Conservation (phyloP, 2,888 invertebrate genomes). For the Fissipunctia ypsillon region DNA sequence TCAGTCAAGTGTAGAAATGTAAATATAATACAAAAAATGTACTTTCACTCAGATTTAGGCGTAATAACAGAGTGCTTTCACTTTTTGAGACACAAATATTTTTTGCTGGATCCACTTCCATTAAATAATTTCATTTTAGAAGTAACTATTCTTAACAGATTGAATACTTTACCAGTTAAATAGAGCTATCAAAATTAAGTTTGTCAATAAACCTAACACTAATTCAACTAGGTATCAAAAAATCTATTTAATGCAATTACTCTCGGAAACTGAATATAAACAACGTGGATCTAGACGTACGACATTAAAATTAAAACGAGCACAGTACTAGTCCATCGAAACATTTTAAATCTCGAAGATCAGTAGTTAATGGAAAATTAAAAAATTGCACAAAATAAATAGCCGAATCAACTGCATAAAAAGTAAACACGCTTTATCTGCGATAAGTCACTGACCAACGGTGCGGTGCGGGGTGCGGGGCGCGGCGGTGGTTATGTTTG, state of each 20-base stretch:
- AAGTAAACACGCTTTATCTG: no score
- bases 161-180: background rate
- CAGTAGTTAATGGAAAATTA: no score
- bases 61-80: conserved; percentile 12
- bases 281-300: no score
- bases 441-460: no score
- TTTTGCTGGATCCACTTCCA: background rate
- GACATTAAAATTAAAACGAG: no score
- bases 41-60: conserved; percentile 21
- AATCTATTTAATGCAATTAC: background rate
- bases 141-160: background rate
- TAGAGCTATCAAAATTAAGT: no score
- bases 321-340: no score
- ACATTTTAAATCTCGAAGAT: no score
- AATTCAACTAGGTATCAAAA: background rate
- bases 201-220: background rate
- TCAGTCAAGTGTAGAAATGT: conserved; percentile 18
- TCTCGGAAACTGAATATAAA: background rate
- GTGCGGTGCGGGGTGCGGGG: no score
- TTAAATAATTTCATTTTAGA: background rate
- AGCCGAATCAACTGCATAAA: no score
- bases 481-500: no score
- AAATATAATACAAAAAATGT: conserved; percentile 14
- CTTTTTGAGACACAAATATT: conserved; percentile 6
- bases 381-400: no score